Percentiles rank a stretch among this genome's conserved stretches.
Conservation (phyloP, 1,140 invertebrate genomes). For the Caenorhabditis brenneri region DNA sequence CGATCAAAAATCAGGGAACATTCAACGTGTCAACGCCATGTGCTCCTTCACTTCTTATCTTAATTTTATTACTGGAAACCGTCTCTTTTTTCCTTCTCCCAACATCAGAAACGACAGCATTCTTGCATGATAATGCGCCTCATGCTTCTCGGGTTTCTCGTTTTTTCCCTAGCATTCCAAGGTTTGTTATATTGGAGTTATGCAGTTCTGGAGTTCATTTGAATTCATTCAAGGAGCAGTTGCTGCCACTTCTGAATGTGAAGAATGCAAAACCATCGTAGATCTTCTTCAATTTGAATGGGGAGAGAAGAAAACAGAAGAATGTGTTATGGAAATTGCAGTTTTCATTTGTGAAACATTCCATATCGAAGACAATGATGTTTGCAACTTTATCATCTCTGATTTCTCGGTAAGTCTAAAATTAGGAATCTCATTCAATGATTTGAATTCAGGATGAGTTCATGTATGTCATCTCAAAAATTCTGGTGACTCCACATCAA, state of each 20-base stretch:
- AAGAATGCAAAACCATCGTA: slow-evolving; percentile 19
- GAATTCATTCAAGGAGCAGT: not conserved
- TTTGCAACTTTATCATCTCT: slow-evolving; percentile 59
- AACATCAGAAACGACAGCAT: slow-evolving; percentile 27
- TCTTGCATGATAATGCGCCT: not conserved
- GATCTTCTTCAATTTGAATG: slow-evolving; percentile 1
- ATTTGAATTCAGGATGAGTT: slow-evolving; percentile 58
- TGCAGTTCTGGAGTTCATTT: not conserved
- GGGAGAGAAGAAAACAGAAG: slow-evolving; percentile 29
- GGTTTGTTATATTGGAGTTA: not conserved
- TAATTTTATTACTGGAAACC: slow-evolving; percentile 1
- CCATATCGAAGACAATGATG: slow-evolving; percentile 55
- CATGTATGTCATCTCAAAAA: slow-evolving; percentile 58
- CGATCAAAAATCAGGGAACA: slow-evolving; percentile 11
- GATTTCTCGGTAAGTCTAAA: slow-evolving; percentile 55
- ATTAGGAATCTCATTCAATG: not conserved
- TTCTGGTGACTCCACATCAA: slow-evolving; percentile 58
- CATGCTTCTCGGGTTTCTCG: slow-evolving; percentile 16
- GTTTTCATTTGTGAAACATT: slow-evolving; percentile 54
- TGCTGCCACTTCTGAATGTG: not conserved
- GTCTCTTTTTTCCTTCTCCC: not conserved
- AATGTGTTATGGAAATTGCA: slow-evolving; percentile 21
- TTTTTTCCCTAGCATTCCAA: slow-evolving; percentile 13
- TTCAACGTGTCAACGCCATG: slow-evolving; percentile 26
- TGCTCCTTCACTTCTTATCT: slow-evolving; percentile 10